Conservation (phyloP, 2,797 vertebrate genomes). For the Anguilla obscura region DNA sequence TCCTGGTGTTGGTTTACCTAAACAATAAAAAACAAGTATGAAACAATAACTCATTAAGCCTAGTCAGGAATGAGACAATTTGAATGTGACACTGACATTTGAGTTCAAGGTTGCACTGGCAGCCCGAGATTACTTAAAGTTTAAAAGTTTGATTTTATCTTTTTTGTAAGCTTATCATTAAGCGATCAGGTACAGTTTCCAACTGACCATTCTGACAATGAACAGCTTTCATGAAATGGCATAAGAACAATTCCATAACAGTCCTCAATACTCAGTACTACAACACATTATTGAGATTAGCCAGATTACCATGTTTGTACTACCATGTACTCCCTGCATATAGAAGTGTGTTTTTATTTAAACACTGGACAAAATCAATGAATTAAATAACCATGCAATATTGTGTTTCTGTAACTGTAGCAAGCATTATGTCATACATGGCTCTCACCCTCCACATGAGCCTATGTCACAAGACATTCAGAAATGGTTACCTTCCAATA, state of each 20-base stretch:
- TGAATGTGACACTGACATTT: background rate
- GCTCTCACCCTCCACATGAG: background rate
- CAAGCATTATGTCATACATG: background rate
- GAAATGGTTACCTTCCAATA: background rate
- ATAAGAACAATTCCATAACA: background rate
- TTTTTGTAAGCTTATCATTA: background rate
- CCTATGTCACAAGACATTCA: background rate
- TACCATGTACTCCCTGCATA: background rate
- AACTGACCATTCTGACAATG: background rate
- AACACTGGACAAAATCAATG: background rate
- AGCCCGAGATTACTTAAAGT: background rate
- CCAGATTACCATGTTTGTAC: background rate
- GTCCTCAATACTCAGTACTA: background rate
- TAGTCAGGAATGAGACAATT: background rate
- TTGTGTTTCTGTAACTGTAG: background rate
- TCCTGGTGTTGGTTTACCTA: slow-evolving; percentile 67
- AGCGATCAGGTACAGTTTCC: background rate
- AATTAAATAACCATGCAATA: background rate
- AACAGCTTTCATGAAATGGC: background rate
- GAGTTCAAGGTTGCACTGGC: background rate
- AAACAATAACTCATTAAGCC: slow-evolving; percentile 4
- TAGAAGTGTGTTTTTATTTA: background rate
- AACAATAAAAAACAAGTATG: slow-evolving; percentile 38
- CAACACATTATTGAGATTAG: background rate
- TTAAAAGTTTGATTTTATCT: background rate